A percentile compares a stretch with the other conserved stretches of the same genome.
These are phyloP conservation scores for Paedocypris micromegethes DNA, from an alignment of 2,797 vertebrate genomes.

Conservation along the genomic window DNA sequence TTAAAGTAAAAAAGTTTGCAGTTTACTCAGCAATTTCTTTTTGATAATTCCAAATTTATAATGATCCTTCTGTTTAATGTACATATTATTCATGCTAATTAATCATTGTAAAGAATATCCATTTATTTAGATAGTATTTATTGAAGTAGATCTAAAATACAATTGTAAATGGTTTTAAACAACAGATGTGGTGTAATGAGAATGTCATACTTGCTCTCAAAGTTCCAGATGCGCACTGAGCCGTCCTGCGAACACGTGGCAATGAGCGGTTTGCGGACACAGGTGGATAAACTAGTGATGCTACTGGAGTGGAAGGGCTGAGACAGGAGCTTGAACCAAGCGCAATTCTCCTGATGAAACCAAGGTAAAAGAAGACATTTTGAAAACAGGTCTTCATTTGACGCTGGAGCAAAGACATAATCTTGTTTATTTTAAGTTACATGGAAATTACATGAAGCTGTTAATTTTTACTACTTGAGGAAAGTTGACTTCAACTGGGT, in stretches of 20 bases:
- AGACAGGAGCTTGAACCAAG: conserved; percentile 78
- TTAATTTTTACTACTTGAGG: too few relatives aligned
- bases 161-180: not conserved
- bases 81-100: too few relatives aligned
- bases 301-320: conserved; percentile 80
- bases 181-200: not conserved
- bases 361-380: not conserved
- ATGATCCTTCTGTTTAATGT: too few relatives aligned
- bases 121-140: too few relatives aligned
- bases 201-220: conserved; percentile 80
- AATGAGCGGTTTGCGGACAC: conserved; percentile 82
- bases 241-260: conserved; percentile 88
- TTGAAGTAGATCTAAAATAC: too few relatives aligned
- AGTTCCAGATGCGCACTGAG: conserved; percentile 93
- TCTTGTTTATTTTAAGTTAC: too few relatives aligned
- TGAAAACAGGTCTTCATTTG: not conserved
- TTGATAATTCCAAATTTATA: too few relatives aligned
- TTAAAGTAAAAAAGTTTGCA: too few relatives aligned
- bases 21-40: too few relatives aligned
- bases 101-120: too few relatives aligned
- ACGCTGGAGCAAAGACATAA: not conserved
- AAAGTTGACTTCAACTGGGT: too few relatives aligned
- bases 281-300: conserved; percentile 83
- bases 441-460: too few relatives aligned
- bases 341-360: conserved; percentile 66